A percentile compares a stretch with the other conserved stretches of the same genome.
phyloP scores from a whole-genome alignment of 1,140 invertebrate species.

The Aethina tumida region DNA sequence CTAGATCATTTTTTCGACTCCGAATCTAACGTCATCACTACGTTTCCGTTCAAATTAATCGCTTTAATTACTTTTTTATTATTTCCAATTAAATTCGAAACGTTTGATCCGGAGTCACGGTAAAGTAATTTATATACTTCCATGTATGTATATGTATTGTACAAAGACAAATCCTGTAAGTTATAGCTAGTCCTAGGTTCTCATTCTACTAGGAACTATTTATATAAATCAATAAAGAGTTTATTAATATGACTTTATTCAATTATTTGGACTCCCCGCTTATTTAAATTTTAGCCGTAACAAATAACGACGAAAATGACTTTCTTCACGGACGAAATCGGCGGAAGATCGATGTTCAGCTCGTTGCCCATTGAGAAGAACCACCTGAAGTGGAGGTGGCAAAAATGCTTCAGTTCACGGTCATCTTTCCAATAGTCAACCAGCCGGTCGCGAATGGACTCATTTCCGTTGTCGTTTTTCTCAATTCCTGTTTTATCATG shows the following conservation, averaged over 20 bases:
- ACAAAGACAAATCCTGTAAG: slow-evolving; percentile 27
- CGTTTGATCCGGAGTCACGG: too few species aligned
- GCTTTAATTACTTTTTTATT: too few species aligned
- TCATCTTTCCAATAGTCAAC: not conserved
- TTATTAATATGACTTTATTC: slow-evolving; percentile 12
- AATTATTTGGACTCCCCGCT: not conserved
- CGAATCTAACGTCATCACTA: too few species aligned
- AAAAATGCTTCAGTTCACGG: not conserved
- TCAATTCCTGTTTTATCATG: too few species aligned
- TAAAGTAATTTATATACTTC: slow-evolving; percentile 24
- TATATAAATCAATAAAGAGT: slow-evolving; percentile 32
- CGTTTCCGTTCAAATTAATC: too few species aligned
- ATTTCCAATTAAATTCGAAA: too few species aligned
- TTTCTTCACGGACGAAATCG: too few species aligned
- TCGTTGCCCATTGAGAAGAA: not conserved
- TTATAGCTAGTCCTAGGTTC: slow-evolving; percentile 33
- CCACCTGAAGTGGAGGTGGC: not conserved
- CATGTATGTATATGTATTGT: slow-evolving; percentile 29
- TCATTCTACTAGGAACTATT: slow-evolving; percentile 31
- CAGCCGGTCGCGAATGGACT: not conserved
- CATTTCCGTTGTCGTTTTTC: too few species aligned
- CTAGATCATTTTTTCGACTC: too few species aligned
- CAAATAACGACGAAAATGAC: too few species aligned
- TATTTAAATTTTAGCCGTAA: slow-evolving; percentile 2
- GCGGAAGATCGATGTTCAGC: too few species aligned